Evolutionary conservation across 1,140 invertebrate species (phyloP).

Genomic region (Trachymyrmex septentrionalis): DNA sequence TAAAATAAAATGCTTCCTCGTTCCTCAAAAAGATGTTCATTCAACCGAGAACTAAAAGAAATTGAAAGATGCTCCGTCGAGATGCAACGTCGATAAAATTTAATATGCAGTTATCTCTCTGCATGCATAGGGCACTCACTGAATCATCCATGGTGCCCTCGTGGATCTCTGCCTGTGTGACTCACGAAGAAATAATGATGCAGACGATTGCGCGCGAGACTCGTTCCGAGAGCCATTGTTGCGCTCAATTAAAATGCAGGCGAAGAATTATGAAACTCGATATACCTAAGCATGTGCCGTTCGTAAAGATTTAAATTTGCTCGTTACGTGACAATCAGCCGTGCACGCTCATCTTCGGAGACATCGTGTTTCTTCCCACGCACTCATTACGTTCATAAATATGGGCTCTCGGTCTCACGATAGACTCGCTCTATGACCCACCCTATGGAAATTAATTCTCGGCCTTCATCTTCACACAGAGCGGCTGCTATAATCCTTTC

Average conservation of each 20-base stretch:
- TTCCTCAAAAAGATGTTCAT: neutral
- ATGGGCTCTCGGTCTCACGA: slow-evolving; percentile 18
- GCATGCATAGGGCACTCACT: slow-evolving; percentile 35
- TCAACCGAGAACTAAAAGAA: neutral
- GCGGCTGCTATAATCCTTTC: slow-evolving; percentile 22
- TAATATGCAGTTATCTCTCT: slow-evolving; percentile 14
- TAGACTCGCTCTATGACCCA: neutral
- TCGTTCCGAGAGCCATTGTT: slow-evolving; percentile 42
- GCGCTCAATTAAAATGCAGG: slow-evolving; percentile 66
- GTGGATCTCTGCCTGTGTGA: slow-evolving; percentile 1
- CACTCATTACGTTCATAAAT: slow-evolving; percentile 44
- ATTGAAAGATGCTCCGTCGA: neutral
- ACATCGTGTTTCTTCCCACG: slow-evolving; percentile 59
- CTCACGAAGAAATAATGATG: slow-evolving; percentile 50
- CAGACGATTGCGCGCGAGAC: neutral
- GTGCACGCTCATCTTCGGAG: slow-evolving; percentile 24
- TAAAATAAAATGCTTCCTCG: neutral
- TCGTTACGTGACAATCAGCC: slow-evolving; percentile 68
- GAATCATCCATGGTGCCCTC: slow-evolving; percentile 14
- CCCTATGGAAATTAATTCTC: slow-evolving; percentile 56
- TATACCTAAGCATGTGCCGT: slow-evolving; percentile 21
- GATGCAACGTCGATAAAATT: slow-evolving; percentile 30
- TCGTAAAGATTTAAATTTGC: slow-evolving; percentile 63
- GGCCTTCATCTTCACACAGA: neutral
- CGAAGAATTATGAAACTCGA: slow-evolving; percentile 61